Base-by-base conservation (phyloP, 2,797 vertebrate species). In the Hydrolagus colliei region DNA sequence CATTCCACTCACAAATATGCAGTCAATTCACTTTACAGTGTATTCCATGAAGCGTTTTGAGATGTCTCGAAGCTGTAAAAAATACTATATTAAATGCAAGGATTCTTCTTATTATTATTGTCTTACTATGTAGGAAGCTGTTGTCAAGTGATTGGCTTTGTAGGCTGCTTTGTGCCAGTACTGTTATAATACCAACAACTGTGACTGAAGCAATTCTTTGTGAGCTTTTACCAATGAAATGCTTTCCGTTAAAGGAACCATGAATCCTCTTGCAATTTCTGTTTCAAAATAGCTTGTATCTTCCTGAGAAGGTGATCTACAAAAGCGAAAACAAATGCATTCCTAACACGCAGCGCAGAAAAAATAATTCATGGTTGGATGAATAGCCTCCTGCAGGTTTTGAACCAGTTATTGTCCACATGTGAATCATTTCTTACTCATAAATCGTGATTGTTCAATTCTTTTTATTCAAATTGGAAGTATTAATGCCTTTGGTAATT, bases 361-460 rank as follows among this genome's bases (percentile, higher is more conserved):
- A 52, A n/a, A 5, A 13, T 84, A 63, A 84, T 71, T 84, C 79
- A 71, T 18, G 2, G 6, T 14, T 27, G 16, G 35, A 9, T 82
- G 78, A 82, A 68, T 35, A 65, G 63, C 61, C 8, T 41, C 41
- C 27, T 52, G 11, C 32, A 20, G 14, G 7, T 18, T 20, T 52
- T 14, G 41, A 84, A 71, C 32, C 27, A 6, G n/a, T 71, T 32
- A 68, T 82, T 82, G 79, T 41, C 27, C 12, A 65, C 7, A 10
- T 6, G 32, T 67, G 79, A 35, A 10, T 84, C 62, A 84, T 35
- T 67, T 11, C 79, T 84, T 41, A 68, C 18, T 84, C 79, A 84
- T 11, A 41, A 10, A 10, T 71, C 79, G 20, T 11, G 27, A 84
- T 71, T 35, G 65, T 20, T 41, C 52, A 18, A n/a, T 61, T 61